phyloP scores from a whole-genome alignment of 2,888 invertebrate species.

The Drepana falcataria region DNA sequence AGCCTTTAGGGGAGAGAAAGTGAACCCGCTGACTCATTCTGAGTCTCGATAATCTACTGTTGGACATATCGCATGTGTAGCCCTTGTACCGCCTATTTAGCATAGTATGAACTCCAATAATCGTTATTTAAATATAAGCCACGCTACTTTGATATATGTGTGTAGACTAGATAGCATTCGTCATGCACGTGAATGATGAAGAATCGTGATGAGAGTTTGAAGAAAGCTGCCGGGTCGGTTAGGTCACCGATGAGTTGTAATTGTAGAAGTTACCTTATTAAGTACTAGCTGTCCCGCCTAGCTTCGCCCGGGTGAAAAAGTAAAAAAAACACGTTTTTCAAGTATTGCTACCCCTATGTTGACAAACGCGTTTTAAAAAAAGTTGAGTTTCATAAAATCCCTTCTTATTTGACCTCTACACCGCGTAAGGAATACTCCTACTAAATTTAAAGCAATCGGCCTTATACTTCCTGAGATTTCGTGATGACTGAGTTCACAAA shows the following conservation, averaged over 20 bases:
- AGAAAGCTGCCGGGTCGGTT: constrained; percentile 40
- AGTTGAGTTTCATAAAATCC: no score
- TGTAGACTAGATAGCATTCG: constrained; percentile 37
- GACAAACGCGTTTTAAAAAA: no score
- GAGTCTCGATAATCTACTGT: constrained; percentile 46
- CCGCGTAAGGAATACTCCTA: no score
- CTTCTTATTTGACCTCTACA: no score
- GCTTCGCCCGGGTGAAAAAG: no score
- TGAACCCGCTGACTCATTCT: constrained; percentile 56
- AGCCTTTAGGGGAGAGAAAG: constrained; percentile 58
- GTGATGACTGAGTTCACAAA: no score
- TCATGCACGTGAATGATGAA: constrained; percentile 46
- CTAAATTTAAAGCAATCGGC: no score
- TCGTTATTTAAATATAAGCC: no score
- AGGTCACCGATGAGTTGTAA: constrained; percentile 13
- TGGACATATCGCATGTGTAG: constrained; percentile 24
- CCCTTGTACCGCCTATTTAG: constrained; percentile 12
- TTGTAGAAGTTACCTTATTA: not conserved
- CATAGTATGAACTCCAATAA: constrained; percentile 4
- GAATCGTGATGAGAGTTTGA: constrained; percentile 43
- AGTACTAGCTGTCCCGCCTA: no score
- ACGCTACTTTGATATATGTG: constrained; percentile 4
- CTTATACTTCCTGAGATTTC: no score
- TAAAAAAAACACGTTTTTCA: no score
- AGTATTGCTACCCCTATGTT: no score